Evolutionary conservation across 2,888 invertebrate species (phyloP).

Genomic region (Heliconius ethilla): DNA sequence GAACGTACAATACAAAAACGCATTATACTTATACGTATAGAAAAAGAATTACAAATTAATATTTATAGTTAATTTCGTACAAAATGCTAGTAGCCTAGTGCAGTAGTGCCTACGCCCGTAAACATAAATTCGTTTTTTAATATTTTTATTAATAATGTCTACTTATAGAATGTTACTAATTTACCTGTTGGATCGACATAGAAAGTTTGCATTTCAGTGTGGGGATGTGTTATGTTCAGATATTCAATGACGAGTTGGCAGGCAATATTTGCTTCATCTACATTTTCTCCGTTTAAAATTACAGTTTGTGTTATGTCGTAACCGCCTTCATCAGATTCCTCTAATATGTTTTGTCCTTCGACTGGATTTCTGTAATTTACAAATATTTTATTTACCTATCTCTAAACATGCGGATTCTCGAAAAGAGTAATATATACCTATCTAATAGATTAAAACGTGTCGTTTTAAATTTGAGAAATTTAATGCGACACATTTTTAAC

Average conservation of each 20-base stretch:
- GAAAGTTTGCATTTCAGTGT: conserved; percentile 43
- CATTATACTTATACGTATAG: too few relatives aligned
- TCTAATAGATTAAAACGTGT: too few relatives aligned
- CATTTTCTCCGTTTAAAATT: conserved; percentile 49
- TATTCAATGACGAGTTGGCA: conserved; percentile 63
- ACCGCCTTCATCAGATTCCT: conserved; percentile 51
- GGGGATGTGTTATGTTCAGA: conserved; percentile 55
- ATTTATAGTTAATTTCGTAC: too few relatives aligned
- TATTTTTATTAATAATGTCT: too few relatives aligned
- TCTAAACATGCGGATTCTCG: neutral
- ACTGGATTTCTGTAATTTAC: conserved; percentile 51
- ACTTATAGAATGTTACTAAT: neutral
- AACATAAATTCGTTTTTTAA: too few relatives aligned
- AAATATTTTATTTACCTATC: neutral
- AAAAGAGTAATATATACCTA: neutral
- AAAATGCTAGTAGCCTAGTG: too few relatives aligned
- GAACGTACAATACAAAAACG: too few relatives aligned
- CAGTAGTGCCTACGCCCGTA: too few relatives aligned
- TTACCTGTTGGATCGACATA: conserved; percentile 43
- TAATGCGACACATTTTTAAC: too few relatives aligned
- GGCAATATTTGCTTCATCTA: conserved; percentile 53
- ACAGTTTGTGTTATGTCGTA: conserved; percentile 56
- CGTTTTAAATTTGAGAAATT: too few relatives aligned
- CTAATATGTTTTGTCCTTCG: conserved; percentile 49
- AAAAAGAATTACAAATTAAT: too few relatives aligned